A percentile compares a stretch with the other conserved stretches of the same genome.
Conservation (phyloP, 2,113 vertebrate species). For the Tyto alba region DNA sequence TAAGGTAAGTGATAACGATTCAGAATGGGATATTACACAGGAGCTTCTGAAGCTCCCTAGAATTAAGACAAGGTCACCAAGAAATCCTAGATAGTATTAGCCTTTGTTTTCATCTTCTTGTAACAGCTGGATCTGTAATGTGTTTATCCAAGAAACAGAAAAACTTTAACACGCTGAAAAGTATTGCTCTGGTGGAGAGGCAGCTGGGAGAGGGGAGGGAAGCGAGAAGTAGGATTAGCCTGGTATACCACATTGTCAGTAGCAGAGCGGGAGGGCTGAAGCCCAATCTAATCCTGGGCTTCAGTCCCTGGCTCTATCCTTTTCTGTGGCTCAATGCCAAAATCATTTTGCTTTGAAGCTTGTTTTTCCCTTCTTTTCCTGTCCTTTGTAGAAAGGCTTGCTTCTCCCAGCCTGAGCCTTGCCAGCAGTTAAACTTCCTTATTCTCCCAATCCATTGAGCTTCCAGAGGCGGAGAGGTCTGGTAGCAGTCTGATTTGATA, state of each 20-base stretch:
- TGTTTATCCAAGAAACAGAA: not conserved
- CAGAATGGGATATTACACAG: not conserved
- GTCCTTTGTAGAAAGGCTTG: not conserved
- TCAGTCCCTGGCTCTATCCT: not conserved
- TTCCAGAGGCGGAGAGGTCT: not conserved
- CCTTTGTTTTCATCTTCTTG: not conserved
- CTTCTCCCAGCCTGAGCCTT: not conserved
- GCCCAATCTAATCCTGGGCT: not conserved
- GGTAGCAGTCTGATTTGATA: not conserved
- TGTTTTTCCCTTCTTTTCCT: not conserved
- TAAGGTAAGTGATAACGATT: constrained; percentile 73
- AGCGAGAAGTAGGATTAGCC: not conserved
- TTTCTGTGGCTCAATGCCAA: not conserved
- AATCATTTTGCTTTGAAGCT: not conserved
- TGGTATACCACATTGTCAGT: fast-evolving
- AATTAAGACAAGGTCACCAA: not conserved
- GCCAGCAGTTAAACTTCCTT: not conserved
- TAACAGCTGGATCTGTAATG: not conserved
- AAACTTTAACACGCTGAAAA: not conserved
- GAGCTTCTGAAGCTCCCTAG: not conserved
- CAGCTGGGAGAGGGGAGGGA: not conserved
- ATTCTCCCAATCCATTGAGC: not conserved
- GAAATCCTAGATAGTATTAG: not conserved
- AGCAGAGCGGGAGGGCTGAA: not conserved
- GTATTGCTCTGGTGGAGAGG: not conserved